These are phyloP conservation scores for Lasioglossum pauxillum DNA, from an alignment of 2,888 invertebrate species.

Conservation along the genomic window DNA sequence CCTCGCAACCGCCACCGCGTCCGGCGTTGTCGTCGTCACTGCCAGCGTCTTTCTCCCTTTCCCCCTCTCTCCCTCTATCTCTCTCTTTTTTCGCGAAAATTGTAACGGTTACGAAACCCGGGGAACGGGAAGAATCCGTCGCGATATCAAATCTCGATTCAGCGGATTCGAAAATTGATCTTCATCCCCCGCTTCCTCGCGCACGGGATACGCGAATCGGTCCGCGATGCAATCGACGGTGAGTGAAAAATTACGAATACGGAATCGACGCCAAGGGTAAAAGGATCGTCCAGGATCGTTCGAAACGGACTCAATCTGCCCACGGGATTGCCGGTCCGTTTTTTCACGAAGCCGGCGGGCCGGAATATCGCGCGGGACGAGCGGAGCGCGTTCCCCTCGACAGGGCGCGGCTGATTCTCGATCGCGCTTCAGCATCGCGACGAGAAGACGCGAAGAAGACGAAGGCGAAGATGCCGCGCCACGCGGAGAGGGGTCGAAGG, in stretches of 20 bases:
- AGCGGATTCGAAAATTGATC: background rate
- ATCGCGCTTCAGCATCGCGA: slow-evolving; percentile 41
- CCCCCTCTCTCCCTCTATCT: slow-evolving; percentile 14
- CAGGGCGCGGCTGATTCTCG: slow-evolving; percentile 68
- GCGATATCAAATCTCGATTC: background rate
- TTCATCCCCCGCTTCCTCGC: background rate
- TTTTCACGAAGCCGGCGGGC: slow-evolving; percentile 28
- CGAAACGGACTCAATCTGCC: background rate
- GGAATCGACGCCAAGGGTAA: background rate
- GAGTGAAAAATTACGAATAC: background rate
- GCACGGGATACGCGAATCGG: background rate
- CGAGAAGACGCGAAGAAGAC: slow-evolving; percentile 33
- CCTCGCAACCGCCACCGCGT: slow-evolving; percentile 65
- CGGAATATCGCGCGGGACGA: slow-evolving; percentile 62
- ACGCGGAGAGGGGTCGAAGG: slow-evolving; percentile 17
- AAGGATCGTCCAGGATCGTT: background rate
- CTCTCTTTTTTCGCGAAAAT: slow-evolving; percentile 30
- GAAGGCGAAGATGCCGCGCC: slow-evolving; percentile 30
- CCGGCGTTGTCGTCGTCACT: slow-evolving; percentile 61
- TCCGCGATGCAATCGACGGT: background rate
- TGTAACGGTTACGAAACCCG: background rate
- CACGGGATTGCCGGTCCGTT: slow-evolving; percentile 1
- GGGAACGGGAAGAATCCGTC: background rate
- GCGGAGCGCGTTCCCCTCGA: slow-evolving; percentile 30
- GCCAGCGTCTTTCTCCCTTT: slow-evolving; percentile 43